Base-by-base conservation (phyloP, 1,140 invertebrate species). In the Aphelenchoides avenae region DNA sequence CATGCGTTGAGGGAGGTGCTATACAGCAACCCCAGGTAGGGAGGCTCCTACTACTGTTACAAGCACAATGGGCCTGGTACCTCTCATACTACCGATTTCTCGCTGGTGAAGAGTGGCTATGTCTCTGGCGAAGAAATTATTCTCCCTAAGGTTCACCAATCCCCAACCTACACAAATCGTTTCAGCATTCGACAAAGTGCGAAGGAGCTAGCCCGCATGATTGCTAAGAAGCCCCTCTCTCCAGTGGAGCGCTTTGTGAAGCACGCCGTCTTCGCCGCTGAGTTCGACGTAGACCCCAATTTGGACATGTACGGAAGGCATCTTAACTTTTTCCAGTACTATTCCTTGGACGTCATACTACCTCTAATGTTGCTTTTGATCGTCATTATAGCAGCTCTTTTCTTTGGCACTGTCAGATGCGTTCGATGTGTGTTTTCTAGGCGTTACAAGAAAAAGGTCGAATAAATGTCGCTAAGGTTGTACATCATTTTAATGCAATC, bases 201-300 rank as follows among this genome's bases (percentile, higher is more conserved):
- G 13, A 60, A 61, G 26, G 0, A 20, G 22, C 47, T 61, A 7
- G 18, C 57, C 2, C 18, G 22, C 24, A 59, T 59, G 57, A 61
- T 59, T 20, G 15, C 13, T 4, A 20, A 22, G 1, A 61, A 61
- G 20, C 57, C 57, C 15, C n/a, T 61, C 40, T 5, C 20, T 3
- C 11, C 59, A 5, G 47, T n/a, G 4, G 55, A 59, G 40, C 24
- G 11, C 24, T 30, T 59, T n/a, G n/a, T 61, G 5, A 27, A 52
- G n/a, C 52, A 61, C 26, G 43, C 57, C 3, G 57, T 60, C 30
- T 61, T 52, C 40, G 57, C 57, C 4, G 55, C 54, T 1, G 13
- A 52, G 15, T 59, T 61, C 18, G 55, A 57, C 11, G 42, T 57
- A 7, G 30, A 31, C 4, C 15, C 18, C 2, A 47, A 18, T 2